Percentiles rank a stretch among this genome's conserved stretches.
phyloP scores from a whole-genome alignment of 2,888 invertebrate species.

The Nudaria mundana region DNA sequence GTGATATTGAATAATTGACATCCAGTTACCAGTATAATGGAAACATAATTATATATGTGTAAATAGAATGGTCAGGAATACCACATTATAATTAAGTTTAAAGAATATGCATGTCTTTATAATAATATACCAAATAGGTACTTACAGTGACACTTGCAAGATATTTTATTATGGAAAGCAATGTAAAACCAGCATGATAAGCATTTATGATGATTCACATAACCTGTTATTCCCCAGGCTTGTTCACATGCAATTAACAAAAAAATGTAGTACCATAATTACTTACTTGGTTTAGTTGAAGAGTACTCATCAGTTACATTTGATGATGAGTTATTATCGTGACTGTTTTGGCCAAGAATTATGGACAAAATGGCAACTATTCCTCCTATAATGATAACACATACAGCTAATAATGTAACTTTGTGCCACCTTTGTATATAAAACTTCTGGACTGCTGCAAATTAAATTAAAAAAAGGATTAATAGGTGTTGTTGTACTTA shows the following conservation, averaged over 20 bases:
- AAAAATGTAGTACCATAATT: neutral
- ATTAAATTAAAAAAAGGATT: no score
- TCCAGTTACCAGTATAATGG: no score
- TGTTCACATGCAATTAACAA: neutral
- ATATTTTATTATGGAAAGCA: neutral
- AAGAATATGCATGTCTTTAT: no score
- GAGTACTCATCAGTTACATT: constrained; percentile 26
- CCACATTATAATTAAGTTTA: no score
- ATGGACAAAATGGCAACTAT: constrained; percentile 51
- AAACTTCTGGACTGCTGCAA: constrained; percentile 43
- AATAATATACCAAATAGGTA: no score
- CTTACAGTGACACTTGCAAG: no score
- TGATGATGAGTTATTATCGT: constrained; percentile 24
- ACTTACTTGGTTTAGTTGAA: constrained; percentile 34
- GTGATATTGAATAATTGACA: no score
- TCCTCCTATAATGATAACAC: constrained; percentile 50
- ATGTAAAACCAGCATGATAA: neutral
- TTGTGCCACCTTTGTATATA: constrained; percentile 55
- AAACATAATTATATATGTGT: no score
- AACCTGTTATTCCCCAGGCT: neutral
- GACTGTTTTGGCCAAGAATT: constrained; percentile 38
- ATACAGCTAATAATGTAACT: constrained; percentile 48
- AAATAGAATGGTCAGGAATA: no score
- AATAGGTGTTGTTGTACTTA: no score
- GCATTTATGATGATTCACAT: neutral